These are phyloP conservation scores for Malaclemys terrapin DNA, from an alignment of 2,113 vertebrate genomes.

Conservation along the genomic window DNA sequence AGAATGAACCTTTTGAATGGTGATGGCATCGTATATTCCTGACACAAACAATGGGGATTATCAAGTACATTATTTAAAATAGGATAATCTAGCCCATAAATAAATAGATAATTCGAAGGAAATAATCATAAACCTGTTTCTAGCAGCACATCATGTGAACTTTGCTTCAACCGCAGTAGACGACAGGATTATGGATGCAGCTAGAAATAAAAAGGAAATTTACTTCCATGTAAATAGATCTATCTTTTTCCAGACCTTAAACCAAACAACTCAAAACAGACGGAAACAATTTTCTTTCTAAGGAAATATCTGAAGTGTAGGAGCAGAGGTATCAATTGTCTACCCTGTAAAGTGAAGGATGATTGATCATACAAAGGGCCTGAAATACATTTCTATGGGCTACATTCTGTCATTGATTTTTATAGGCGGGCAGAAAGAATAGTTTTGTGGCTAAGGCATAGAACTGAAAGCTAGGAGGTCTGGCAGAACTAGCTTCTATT, in stretches of 20 bases:
- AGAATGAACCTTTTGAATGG: neutral
- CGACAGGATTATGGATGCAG: neutral
- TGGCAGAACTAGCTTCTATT: neutral
- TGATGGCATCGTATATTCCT: neutral
- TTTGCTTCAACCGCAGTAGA: neutral
- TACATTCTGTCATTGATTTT: neutral
- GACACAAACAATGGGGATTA: neutral
- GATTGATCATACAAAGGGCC: neutral
- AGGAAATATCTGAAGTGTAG: neutral
- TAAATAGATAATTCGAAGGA: constrained; percentile 8
- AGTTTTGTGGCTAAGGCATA: neutral
- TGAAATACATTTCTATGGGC: neutral
- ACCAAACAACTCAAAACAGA: neutral
- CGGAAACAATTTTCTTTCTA: constrained; percentile 9
- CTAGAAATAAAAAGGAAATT: neutral
- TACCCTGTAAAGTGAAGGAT: neutral
- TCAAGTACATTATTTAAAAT: neutral
- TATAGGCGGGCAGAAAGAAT: neutral
- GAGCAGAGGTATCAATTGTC: neutral
- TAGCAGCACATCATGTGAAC: constrained; percentile 1
- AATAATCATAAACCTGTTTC: constrained; percentile 18
- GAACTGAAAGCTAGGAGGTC: neutral
- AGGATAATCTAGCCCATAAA: neutral
- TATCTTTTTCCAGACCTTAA: neutral
- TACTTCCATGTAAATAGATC: constrained; percentile 6